Evolutionary conservation across 1,140 invertebrate species (phyloP).

Genomic region (Nomia melanderi): DNA sequence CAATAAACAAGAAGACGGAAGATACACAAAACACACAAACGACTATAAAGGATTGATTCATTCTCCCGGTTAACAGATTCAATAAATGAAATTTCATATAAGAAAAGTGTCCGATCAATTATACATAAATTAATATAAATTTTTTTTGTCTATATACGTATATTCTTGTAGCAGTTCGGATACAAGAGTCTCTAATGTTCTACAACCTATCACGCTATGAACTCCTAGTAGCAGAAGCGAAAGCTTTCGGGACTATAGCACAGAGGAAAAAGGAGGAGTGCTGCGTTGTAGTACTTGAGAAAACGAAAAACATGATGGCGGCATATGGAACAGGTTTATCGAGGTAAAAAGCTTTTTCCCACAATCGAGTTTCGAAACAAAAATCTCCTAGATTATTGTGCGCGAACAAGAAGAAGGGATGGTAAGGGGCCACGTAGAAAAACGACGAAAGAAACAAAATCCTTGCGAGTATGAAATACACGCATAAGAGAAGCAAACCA

Average conservation of each 20-base stretch:
- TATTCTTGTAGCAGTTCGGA: too few relatives aligned
- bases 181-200: too few relatives aligned
- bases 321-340: conserved; percentile 34
- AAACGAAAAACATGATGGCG: conserved; percentile 1
- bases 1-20: too few relatives aligned
- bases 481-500: conserved; percentile 12
- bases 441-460: not conserved
- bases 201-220: not conserved
- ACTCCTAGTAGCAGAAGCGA: not conserved
- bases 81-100: too few relatives aligned
- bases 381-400: conserved; percentile 30
- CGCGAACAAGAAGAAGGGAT: not conserved
- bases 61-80: too few relatives aligned
- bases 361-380: conserved; percentile 33
- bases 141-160: too few relatives aligned
- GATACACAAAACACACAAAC: too few relatives aligned
- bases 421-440: not conserved
- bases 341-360: conserved; percentile 20
- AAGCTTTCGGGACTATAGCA: not conserved
- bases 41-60: too few relatives aligned
- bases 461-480: conserved; percentile 22
- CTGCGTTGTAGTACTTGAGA: not conserved
- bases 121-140: too few relatives aligned
- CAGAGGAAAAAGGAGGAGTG: not conserved
- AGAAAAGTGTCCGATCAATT: too few relatives aligned